Evolutionary conservation across 2,113 vertebrate species (phyloP), one percentile per base, ranked within the genome.

Genomic region (Felis chaus): DNA sequence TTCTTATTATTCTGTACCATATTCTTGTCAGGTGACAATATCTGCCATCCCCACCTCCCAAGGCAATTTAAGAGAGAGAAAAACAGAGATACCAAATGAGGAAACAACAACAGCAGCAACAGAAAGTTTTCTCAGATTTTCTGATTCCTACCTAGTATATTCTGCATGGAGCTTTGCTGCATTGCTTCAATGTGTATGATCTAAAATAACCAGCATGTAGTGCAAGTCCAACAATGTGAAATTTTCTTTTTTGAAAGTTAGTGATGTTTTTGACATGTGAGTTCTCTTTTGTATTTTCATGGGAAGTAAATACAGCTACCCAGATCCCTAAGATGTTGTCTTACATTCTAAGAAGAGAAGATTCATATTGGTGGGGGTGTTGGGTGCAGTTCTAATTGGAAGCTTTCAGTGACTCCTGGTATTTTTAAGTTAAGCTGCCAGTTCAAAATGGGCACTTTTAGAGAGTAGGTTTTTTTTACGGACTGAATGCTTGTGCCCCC

Each of bases 191-290:
- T 8, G 41, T 87, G 25, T 69, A 55, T 95, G 68, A 86, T 95
- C 90, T 94, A 96, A 96, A 97, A 96, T 81, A 97, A 93, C 39
- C 36, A 92, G 41, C 29, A 80, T 50, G 45, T 10, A 61, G 63
- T 90, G 23, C 53, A 96, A 95, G 55, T 95, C 27, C 90, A 74
- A 92, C 9, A 89, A 92, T 96, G 19, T 83, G 55, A 87, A 96
- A 82, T 94, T 96, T 95, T 78, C 81, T 68, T 91, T 95, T 94
- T 92, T 90, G 63, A 93, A 94, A 96, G 39, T 97, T 98, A 93
- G 61, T 89, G 33, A 94, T 97, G 55, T 80, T 97, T 97, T 96
- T 96, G 82, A 96, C 39, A 48, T 91, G 78, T 39, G 73, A 94
- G 53, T 94, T 94, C 96, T 97, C 80, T 89, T 94, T 94, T 79